A percentile compares a stretch with the other conserved stretches of the same genome.
Conservation (phyloP, 2,888 invertebrate species). For the Cylindroiulus punctatus region DNA sequence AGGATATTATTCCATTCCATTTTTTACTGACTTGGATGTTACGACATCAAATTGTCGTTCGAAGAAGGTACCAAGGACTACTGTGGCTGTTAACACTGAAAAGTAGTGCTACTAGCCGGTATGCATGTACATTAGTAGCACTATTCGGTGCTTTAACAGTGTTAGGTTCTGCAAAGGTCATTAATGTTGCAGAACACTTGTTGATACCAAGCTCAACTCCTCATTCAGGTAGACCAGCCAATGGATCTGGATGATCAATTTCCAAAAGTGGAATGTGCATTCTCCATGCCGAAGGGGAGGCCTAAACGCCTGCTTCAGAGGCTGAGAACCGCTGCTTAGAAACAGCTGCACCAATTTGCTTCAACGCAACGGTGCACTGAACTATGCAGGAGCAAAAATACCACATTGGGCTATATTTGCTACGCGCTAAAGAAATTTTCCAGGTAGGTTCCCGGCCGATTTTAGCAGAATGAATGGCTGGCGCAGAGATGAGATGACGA, state of each 20-base stretch:
- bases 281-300: neutral
- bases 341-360: constrained; percentile 17
- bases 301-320: neutral
- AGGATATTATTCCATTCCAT: no score
- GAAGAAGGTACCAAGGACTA: no score
- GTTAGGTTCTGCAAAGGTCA: no score
- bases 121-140: no score
- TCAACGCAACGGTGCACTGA: constrained; percentile 13
- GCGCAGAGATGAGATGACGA: neutral
- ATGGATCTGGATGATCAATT: neutral
- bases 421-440: neutral
- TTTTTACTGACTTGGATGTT: no score
- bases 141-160: no score
- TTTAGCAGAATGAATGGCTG: neutral
- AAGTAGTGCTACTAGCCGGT: no score
- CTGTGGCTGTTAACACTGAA: no score
- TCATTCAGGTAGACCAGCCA: no score
- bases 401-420: neutral
- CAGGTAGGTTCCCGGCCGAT: neutral
- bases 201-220: no score
- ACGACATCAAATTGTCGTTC: no score
- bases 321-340: constrained; percentile 32
- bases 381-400: neutral
- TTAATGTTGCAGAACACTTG: no score
- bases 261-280: neutral